Evolutionary conservation across 2,113 vertebrate genomes (phyloP), one percentile per base, ranked within the genome.

Genomic region (Camelus dromedarius): DNA sequence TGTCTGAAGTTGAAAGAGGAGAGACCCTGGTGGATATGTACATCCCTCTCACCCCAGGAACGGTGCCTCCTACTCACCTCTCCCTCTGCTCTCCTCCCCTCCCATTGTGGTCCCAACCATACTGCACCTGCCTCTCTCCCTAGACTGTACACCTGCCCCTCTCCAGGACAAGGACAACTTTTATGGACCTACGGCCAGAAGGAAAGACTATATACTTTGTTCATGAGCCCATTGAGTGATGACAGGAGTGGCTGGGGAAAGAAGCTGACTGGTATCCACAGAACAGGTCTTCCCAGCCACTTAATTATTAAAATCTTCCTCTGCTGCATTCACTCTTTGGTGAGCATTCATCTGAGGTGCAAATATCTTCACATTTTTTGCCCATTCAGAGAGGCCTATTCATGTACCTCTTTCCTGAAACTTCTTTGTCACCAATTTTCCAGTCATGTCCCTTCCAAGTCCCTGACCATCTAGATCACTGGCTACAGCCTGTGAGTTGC

Each of bases 391-490:
- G 10, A 86, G 81, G 14, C 46, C 30, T 56, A 35, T 69, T 22
- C 26, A 48, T 24, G 22, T 48, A 58, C 35, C 50, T 86, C 50
- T 93, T 67, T 86, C 46, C 72, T 22, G 2, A 79, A 9, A 35
- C 69, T 76, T 93, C 69, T 76, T 86, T 86, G 72, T 67, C 83
- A 20, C 72, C 5, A 69, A 9, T 79, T 93, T 93, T 69, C 30
- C 11, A 79, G 7, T 76, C 58, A 46, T 20, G 28, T 67, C 19
- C 48, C n/a, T 67, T 93, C 48, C 50, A 58, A 15, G 6, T 48
- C 50, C 52, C 16, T 69, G 50, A 58, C 22, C 32, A 58, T 79
- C 50, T 19, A 67, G 19, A 69, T 50, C 35, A 3, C 12, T 93
- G 60, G 60, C 50, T 77, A 48, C 15, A 46, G 35, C n/a, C 82